Evolutionary conservation across 2,888 invertebrate species (phyloP), one percentile per base, ranked within the genome.

Genomic region (Hirtodrosophila trivittata): DNA sequence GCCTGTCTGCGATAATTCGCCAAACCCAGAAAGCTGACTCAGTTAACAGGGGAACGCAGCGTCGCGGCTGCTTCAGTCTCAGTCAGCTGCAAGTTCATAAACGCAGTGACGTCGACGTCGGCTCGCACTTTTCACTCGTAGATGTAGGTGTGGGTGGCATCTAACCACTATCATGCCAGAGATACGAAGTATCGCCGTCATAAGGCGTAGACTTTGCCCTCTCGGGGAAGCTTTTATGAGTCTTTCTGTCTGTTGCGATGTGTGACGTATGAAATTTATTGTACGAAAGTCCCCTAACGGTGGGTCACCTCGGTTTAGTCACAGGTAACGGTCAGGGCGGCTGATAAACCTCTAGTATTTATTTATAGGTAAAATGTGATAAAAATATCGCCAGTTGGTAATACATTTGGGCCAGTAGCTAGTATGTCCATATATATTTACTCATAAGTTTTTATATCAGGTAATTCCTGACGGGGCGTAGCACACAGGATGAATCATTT

Each of bases 91-190:
- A 8, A 13, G 26, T 28, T 52, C 21, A 39, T 21, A 30, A 18
- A 21, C 6, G 18, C 14, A 8, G 38, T 62, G 62, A 62, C 62
- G 62, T 63, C 37, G 63, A 42, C 52, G 7, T 3, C 42, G 25
- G 4, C n/a, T 35, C 13, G 56, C 47, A 47, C 64, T 56, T 64
- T 69, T 50, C 4, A 63, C 62, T 28, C 7, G 35, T n/a, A 12
- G 13, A n/a, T 35, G 8, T n/a, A 7, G 35, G 13, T 5, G 35
- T 35, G 13, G 35, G 35, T 21, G 35, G 35, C 1, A 7, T 35
- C 14, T 35, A 35, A n/a, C 8, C 8, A 30, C 28, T 42, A 39
- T 39, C 8, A 28, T 10, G 30, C 2, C 3, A 45, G 16, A 13
- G 28, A 42, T 42, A 57, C 26, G 47, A 13, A 21, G 6, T 28